Evolutionary conservation across 2,113 vertebrate genomes (phyloP), one percentile per base, ranked within the genome.

Genomic region (Sorex araneus): DNA sequence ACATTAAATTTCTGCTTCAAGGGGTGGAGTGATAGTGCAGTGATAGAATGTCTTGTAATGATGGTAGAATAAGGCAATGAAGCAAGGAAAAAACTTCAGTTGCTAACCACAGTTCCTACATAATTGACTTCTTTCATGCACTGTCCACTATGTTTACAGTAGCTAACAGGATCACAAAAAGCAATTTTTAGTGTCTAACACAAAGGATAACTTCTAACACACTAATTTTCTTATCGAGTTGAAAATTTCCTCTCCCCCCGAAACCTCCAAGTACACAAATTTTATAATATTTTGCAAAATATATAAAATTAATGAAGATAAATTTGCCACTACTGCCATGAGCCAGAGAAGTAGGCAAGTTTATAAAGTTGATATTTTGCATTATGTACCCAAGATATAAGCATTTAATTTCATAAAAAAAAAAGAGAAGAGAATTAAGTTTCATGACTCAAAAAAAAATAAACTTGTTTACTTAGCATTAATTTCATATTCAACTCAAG

Each of bases 401-500:
- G n/a, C 12, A 50, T 81, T 95, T 84, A 28, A 91, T 75, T 85
- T 83, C 45, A 71, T 82, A 92, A 64, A 75, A 92, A 92, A 64
- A 75, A 92, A 10, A 78, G 57, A 80, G 36, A 82, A 73, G 27
- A 82, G 43, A 83, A 89, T n/a, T 84, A 36, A 84, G 27, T 87
- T 87, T 93, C 30, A 47, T 82, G 30, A 79, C 47, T 89, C 23
- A 84, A 81, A 81, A 91, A 77, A 81, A 91, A 77, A 93, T 66
- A 84, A 91, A 54, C 32, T 81, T 71, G 87, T 90, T 94, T 89
- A 84, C 8, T 94, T 90, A 28, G 45, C 36, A 90, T 91, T 94
- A 77, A 87, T 95, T 94, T 79, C 76, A 79, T 87, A 88, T 79
- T 93, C 76, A 94, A 67, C 66, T 63, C 43, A 93, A 95, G 77